Percentiles rank a stretch among this genome's conserved stretches.
Conservation (phyloP, 2,113 vertebrate genomes). For the Nansenia antarctica region DNA sequence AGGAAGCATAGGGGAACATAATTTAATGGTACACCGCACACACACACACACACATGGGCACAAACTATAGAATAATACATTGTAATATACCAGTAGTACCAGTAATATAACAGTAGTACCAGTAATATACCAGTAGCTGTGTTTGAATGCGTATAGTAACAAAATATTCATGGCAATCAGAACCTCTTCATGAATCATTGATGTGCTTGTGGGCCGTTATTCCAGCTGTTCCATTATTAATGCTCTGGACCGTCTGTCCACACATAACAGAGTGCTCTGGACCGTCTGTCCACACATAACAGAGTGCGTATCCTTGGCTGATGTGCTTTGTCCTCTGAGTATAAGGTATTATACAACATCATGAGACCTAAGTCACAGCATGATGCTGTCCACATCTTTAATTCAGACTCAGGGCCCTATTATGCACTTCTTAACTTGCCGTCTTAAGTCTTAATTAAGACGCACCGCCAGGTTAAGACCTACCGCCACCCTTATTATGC, state of each 20-base stretch:
- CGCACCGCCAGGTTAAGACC: no score
- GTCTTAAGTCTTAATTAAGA: no score
- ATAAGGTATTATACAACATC: background rate
- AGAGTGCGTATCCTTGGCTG: constrained; percentile 43
- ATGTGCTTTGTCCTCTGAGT: constrained; percentile 31
- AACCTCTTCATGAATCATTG: constrained; percentile 71
- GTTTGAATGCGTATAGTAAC: constrained; percentile 59
- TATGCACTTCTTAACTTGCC: no score
- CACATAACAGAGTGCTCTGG: constrained; percentile 59
- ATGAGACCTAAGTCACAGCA: background rate
- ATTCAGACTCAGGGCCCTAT: constrained; percentile 1
- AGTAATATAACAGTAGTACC: no score
- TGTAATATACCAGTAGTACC: constrained; percentile 7
- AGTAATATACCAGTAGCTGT: constrained; percentile 54
- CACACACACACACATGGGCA: no score
- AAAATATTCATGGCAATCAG: constrained; percentile 68
- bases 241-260: constrained; percentile 52
- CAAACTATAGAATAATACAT: no score
- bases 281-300: constrained; percentile 57
- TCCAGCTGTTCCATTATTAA: constrained; percentile 67
- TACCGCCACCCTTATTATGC: no score
- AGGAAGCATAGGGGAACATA: no score
- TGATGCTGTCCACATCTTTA: no score
- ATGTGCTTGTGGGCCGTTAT: constrained; percentile 66
- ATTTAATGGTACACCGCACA: no score